Evolutionary conservation across 2,888 invertebrate genomes (phyloP).

Genomic region (Drosophila putrida): DNA sequence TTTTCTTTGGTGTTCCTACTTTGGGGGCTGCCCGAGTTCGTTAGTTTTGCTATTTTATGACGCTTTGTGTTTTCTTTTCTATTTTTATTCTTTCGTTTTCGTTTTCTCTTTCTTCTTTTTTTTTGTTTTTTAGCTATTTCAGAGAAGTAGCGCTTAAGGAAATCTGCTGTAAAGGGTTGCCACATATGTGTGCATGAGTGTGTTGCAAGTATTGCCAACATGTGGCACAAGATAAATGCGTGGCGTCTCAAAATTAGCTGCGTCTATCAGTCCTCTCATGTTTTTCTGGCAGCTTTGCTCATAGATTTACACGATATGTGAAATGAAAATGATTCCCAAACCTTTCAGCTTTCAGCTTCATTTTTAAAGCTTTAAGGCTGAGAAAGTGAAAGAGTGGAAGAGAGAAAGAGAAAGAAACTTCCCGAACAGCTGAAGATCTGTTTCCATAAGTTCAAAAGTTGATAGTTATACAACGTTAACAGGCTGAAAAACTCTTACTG

Average conservation of each 20-base stretch:
- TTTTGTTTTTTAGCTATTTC: slow-evolving; percentile 29
- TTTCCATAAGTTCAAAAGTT: not conserved
- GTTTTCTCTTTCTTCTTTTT: slow-evolving; percentile 10
- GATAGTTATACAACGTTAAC: not conserved
- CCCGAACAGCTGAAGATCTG: not conserved
- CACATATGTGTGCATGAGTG: slow-evolving; percentile 24
- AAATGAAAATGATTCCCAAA: slow-evolving; percentile 34
- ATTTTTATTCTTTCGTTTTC: slow-evolving; percentile 24
- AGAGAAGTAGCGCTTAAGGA: slow-evolving; percentile 53
- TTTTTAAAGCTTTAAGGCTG: slow-evolving; percentile 15
- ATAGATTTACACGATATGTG: slow-evolving; percentile 37
- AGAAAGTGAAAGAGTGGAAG: not conserved
- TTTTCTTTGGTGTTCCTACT: slow-evolving; percentile 23
- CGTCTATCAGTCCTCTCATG: slow-evolving; percentile 31
- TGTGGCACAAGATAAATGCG: slow-evolving; percentile 65
- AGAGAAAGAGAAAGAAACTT: not conserved
- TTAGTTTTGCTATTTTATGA: slow-evolving; percentile 70
- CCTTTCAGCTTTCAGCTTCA: slow-evolving; percentile 20
- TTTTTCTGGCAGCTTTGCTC: slow-evolving; percentile 18
- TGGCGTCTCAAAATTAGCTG: slow-evolving; percentile 55
- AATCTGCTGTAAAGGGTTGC: slow-evolving; percentile 44
- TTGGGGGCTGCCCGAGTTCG: slow-evolving; percentile 63
- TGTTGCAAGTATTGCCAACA: slow-evolving; percentile 47
- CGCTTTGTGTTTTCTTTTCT: slow-evolving; percentile 39
- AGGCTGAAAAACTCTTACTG: not conserved